Evolutionary conservation across 2,888 invertebrate species (phyloP).

Genomic region (Phania funesta): DNA sequence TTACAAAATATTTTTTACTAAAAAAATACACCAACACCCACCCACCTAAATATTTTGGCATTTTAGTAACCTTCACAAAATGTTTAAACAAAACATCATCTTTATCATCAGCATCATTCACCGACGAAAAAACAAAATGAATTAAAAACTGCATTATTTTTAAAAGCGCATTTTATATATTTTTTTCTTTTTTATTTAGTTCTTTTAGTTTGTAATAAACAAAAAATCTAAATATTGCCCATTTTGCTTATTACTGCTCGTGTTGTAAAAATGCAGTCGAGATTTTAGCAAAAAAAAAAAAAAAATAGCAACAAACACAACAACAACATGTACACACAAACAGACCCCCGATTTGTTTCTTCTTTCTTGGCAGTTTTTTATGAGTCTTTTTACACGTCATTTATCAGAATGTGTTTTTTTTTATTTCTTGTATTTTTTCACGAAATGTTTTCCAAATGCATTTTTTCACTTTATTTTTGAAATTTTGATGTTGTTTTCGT

Average conservation of each 20-base stretch:
- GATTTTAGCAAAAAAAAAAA: slow-evolving; percentile 35
- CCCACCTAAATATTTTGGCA: slow-evolving; percentile 17
- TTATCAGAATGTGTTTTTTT: slow-evolving; percentile 42
- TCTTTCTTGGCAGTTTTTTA: slow-evolving; percentile 49
- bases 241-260: slow-evolving; percentile 47
- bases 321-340: slow-evolving; percentile 23
- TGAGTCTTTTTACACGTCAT: slow-evolving; percentile 52
- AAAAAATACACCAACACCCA: slow-evolving; percentile 1
- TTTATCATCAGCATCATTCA: neutral
- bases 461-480: slow-evolving; percentile 55
- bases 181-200: slow-evolving; percentile 13
- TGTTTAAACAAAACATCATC: slow-evolving; percentile 52
- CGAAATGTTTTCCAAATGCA: slow-evolving; percentile 9
- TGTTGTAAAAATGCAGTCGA: slow-evolving; percentile 34
- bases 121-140: slow-evolving; percentile 21
- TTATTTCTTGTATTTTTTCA: slow-evolving; percentile 38
- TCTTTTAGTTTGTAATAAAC: slow-evolving; percentile 18
- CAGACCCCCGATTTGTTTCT: slow-evolving; percentile 15
- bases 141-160: slow-evolving; percentile 45
- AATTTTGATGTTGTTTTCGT: slow-evolving; percentile 69
- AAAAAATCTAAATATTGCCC: slow-evolving; percentile 40
- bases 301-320: no score
- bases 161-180: slow-evolving; percentile 47
- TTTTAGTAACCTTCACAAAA: slow-evolving; percentile 55
- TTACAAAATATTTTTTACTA: slow-evolving; percentile 14